Conservation (phyloP, 1,140 invertebrate genomes). For the Doryteuthis pealeii region DNA sequence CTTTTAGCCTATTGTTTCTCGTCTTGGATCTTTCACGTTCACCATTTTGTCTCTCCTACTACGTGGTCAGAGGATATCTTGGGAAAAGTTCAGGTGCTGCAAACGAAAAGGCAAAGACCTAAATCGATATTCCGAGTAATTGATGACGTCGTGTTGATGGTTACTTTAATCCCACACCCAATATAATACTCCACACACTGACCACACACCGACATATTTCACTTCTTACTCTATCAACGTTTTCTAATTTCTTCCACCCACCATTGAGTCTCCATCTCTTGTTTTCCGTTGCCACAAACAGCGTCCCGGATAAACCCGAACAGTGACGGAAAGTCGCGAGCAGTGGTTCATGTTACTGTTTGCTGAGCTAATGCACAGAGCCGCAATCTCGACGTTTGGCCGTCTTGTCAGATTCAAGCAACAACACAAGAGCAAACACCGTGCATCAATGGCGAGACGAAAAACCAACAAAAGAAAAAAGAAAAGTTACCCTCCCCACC, state of each 20-base stretch:
- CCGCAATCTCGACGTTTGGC: no score
- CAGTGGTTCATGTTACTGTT: slow-evolving; percentile 1
- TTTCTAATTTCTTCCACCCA: not conserved
- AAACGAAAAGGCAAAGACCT: not conserved
- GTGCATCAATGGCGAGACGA: no score
- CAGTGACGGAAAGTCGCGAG: slow-evolving; percentile 3
- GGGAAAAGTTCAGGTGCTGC: not conserved
- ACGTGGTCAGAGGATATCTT: not conserved
- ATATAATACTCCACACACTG: not conserved
- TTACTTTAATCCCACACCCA: not conserved
- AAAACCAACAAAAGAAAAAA: no score
- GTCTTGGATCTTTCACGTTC: not conserved
- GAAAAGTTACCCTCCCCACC: no score
- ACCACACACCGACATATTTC: not conserved
- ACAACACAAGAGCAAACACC: no score
- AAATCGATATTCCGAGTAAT: not conserved
- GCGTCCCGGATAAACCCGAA: not conserved
- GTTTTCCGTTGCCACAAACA: not conserved
- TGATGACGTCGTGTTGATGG: not conserved
- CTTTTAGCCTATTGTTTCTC: not conserved
- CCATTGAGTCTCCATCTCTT: not conserved
- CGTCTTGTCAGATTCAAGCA: no score
- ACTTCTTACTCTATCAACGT: not conserved
- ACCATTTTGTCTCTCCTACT: not conserved
- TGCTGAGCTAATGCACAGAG: slow-evolving; percentile 1